These are phyloP conservation scores for Sthenelais limicola DNA, from an alignment of 2,888 invertebrate genomes.

Conservation along the genomic window DNA sequence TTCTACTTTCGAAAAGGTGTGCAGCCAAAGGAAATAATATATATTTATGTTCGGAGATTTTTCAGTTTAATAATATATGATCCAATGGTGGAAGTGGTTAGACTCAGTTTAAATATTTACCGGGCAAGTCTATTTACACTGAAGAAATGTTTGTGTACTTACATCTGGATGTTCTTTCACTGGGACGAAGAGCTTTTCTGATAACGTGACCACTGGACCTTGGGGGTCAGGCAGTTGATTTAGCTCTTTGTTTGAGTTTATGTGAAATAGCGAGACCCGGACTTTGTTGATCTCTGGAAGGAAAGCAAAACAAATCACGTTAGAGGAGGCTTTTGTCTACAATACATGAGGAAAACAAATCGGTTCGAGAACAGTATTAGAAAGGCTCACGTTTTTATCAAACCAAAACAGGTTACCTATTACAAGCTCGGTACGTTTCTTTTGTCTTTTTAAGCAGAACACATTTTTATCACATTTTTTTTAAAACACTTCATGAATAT, in stretches of 20 bases:
- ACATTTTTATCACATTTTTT: no score
- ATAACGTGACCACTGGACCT: conserved; percentile 85
- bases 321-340: no score
- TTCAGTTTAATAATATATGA: conserved; percentile 11
- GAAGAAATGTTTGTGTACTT: conserved; percentile 42
- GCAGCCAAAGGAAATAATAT: no score
- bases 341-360: no score
- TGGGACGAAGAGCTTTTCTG: conserved; percentile 99
- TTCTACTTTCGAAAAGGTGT: no score
- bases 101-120: not conserved
- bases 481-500: no score
- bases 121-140: not conserved
- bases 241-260: conserved; percentile 89
- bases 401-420: no score
- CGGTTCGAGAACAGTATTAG: no score
- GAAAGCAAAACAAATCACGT: no score
- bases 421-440: no score
- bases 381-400: no score
- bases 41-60: not conserved
- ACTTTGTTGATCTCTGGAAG: conserved; percentile 86
- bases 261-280: conserved; percentile 96
- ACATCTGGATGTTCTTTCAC: conserved; percentile 98
- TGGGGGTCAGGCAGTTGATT: conserved; percentile 54
- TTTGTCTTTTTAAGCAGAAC: no score
- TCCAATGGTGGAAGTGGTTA: not conserved